These are phyloP conservation scores for Nymphalis c-album DNA, from an alignment of 2,888 invertebrate genomes.

Conservation along the genomic window DNA sequence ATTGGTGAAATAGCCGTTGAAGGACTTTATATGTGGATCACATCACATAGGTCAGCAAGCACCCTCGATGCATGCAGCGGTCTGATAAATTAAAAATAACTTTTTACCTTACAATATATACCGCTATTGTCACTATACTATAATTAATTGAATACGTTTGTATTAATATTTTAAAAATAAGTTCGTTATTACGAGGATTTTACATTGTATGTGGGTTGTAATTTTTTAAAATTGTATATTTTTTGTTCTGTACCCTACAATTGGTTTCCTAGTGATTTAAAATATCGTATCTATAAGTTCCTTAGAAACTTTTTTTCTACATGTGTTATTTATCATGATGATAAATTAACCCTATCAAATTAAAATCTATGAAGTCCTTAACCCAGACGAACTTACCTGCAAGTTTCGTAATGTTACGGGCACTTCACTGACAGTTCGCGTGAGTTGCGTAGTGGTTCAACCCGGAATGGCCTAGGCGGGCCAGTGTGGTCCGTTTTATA, in stretches of 20 bases:
- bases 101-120: constrained; percentile 5
- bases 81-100: constrained; percentile 42
- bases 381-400: constrained; percentile 58
- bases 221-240: background rate
- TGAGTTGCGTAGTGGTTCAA: constrained; percentile 55
- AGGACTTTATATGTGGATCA: constrained; percentile 20
- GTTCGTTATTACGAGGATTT: too few relatives aligned
- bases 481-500: constrained; percentile 59
- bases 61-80: constrained; percentile 43
- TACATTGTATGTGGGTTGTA: too few relatives aligned
- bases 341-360: background rate
- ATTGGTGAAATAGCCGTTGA: background rate
- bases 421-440: constrained; percentile 55
- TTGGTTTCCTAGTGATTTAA: too few relatives aligned
- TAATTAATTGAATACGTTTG: background rate
- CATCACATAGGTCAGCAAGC: constrained; percentile 53
- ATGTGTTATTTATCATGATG: too few relatives aligned
- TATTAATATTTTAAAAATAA: background rate
- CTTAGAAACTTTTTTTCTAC: background rate
- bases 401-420: constrained; percentile 54
- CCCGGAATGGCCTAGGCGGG: constrained; percentile 62
- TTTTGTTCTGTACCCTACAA: background rate
- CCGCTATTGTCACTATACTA: background rate
- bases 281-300: background rate
- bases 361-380: constrained; percentile 8